These are phyloP conservation scores for Struthio camelus DNA, from an alignment of 2,113 vertebrate genomes.

Conservation along the genomic window DNA sequence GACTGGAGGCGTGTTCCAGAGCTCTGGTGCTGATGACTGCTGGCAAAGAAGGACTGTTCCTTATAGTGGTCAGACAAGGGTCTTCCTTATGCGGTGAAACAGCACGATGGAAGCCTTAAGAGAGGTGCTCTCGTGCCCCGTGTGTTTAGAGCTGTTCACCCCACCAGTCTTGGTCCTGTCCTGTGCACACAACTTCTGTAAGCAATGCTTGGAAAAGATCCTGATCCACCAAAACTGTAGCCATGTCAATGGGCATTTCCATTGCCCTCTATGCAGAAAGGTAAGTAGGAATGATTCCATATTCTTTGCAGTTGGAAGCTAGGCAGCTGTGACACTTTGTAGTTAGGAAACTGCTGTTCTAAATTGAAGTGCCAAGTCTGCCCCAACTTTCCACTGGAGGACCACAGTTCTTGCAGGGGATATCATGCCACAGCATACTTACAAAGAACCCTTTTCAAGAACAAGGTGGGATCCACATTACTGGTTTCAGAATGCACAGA, in stretches of 20 bases:
- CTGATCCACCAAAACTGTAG: background rate
- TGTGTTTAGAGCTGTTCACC: conserved; percentile 27
- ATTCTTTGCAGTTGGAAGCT: background rate
- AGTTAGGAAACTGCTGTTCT: background rate
- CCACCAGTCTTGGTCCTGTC: conserved; percentile 21
- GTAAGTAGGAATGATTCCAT: background rate
- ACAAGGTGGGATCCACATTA: too few species aligned
- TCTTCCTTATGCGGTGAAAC: background rate
- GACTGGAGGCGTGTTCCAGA: background rate
- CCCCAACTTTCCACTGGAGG: background rate
- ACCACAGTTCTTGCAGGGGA: background rate
- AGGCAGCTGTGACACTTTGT: background rate
- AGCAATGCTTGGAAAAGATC: conserved; percentile 42
- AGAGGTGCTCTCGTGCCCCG: background rate
- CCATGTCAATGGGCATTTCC: background rate
- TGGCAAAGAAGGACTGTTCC: background rate
- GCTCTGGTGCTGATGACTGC: background rate
- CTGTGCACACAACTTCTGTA: conserved; percentile 56
- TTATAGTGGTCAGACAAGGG: too few species aligned
- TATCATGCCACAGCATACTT: rapidly evolving
- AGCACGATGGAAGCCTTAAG: background rate
- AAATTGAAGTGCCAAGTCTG: background rate
- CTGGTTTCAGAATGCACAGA: background rate
- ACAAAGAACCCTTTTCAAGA: background rate
- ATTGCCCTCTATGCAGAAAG: conserved; percentile 43